Percentiles rank a stretch among this genome's conserved stretches.
Evolutionary conservation across 1,140 invertebrate genomes (phyloP).

Genomic region (Drosophila nigromelanica): DNA sequence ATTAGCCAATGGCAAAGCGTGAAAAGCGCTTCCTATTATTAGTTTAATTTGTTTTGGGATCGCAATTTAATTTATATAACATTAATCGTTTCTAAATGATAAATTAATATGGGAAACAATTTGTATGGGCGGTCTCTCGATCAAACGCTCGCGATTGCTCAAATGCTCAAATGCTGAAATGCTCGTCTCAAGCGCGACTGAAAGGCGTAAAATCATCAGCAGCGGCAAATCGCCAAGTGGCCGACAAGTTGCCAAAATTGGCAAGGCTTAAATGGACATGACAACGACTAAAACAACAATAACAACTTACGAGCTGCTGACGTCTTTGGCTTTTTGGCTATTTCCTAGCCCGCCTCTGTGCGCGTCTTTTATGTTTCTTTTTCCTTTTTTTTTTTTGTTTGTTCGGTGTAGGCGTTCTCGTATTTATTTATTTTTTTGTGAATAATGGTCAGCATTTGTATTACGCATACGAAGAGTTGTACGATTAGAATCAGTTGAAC

Average conservation of each 20-base stretch:
- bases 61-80: slow-evolving; percentile 82
- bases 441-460: slow-evolving; percentile 56
- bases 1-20: slow-evolving; percentile 65
- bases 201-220: slow-evolving; percentile 51
- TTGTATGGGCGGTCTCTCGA: slow-evolving; percentile 66
- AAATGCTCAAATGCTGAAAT: slow-evolving; percentile 9
- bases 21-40: slow-evolving; percentile 82
- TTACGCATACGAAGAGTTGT: slow-evolving; percentile 67
- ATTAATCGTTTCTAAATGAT: slow-evolving; percentile 81
- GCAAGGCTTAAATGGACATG: slow-evolving; percentile 77
- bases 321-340: slow-evolving; percentile 56
- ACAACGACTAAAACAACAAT: slow-evolving; percentile 43
- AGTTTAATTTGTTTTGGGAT: slow-evolving; percentile 80
- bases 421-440: slow-evolving; percentile 34
- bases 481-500: slow-evolving; percentile 43
- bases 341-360: slow-evolving; percentile 71
- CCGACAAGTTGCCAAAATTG: slow-evolving; percentile 80
- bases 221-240: slow-evolving; percentile 62
- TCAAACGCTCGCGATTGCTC: slow-evolving; percentile 6
- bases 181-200: slow-evolving; percentile 48
- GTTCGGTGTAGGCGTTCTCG: slow-evolving; percentile 38
- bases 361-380: slow-evolving; percentile 32
- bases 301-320: slow-evolving; percentile 28
- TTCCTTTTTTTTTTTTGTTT: neutral
- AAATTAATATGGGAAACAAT: slow-evolving; percentile 82